Evolutionary conservation across 2,888 invertebrate species (phyloP).

Genomic region (Cremastinae sp.): DNA sequence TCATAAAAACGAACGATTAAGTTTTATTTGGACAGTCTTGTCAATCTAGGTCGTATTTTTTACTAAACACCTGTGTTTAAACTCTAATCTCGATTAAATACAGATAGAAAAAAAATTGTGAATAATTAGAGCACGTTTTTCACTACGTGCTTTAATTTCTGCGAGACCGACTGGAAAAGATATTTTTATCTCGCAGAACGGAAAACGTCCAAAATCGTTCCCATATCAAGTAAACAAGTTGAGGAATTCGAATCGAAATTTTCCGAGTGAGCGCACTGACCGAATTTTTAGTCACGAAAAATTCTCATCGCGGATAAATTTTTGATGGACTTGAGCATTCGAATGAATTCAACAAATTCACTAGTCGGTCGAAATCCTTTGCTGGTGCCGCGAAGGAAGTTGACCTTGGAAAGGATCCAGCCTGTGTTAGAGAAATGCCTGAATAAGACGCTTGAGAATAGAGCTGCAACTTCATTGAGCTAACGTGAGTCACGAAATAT

Average conservation of each 20-base stretch:
- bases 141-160: no score
- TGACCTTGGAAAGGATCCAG: slow-evolving; percentile 42
- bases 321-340: not conserved
- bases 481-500: slow-evolving; percentile 46
- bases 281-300: not conserved
- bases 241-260: no score
- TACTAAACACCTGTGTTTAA: slow-evolving; percentile 29
- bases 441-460: slow-evolving; percentile 11
- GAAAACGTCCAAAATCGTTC: no score
- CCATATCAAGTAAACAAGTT: no score
- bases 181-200: no score
- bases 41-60: slow-evolving; percentile 31
- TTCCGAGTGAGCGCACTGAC: no score
- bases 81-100: slow-evolving; percentile 30
- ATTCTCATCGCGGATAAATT: not conserved
- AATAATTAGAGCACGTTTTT: slow-evolving; percentile 9
- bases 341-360: not conserved
- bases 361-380: slow-evolving; percentile 11
- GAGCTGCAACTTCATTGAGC: slow-evolving; percentile 12
- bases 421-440: slow-evolving; percentile 32
- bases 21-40: slow-evolving; percentile 38
- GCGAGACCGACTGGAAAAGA: no score
- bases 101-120: slow-evolving; percentile 30
- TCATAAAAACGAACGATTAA: slow-evolving; percentile 5
- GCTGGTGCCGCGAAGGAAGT: slow-evolving; percentile 24